These are phyloP conservation scores for Nematolebias whitei DNA, from an alignment of 2,113 vertebrate genomes.

Conservation along the genomic window DNA sequence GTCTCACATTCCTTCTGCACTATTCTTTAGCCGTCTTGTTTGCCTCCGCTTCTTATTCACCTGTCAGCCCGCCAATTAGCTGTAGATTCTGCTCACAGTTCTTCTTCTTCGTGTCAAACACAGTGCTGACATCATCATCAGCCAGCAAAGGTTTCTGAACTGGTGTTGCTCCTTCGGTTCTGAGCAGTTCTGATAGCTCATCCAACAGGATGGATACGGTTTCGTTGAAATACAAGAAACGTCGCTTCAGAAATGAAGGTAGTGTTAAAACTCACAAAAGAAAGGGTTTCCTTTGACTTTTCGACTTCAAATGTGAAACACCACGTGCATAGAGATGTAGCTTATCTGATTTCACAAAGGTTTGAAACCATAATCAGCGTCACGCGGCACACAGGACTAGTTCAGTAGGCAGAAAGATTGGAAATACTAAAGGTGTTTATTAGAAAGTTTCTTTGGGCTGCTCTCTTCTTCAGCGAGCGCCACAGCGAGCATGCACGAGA, in stretches of 20 bases:
- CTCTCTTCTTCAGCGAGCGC: no score
- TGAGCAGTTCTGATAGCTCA: conserved; percentile 1
- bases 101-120: conserved; percentile 4
- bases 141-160: conserved; percentile 5
- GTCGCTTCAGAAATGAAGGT: not conserved
- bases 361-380: no score
- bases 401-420: no score
- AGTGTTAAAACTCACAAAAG: no score
- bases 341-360: no score
- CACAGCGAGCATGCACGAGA: no score
- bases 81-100: conserved; percentile 33
- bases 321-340: no score
- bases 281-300: not conserved
- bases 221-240: no score
- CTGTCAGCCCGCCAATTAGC: conserved; percentile 40
- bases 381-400: not conserved
- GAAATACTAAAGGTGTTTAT: no score
- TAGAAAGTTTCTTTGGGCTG: no score
- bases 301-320: not conserved
- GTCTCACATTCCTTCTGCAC: conserved; percentile 45
- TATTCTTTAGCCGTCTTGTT: conserved; percentile 29
- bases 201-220: not conserved
- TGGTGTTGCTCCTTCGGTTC: not conserved
- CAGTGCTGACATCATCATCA: conserved; percentile 7
- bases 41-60: conserved; percentile 22